Evolutionary conservation across 64 coral and sea anemone genomes (phyloP), one percentile per base, ranked within the genome.

Genomic region (Exaiptasia diaphana): DNA sequence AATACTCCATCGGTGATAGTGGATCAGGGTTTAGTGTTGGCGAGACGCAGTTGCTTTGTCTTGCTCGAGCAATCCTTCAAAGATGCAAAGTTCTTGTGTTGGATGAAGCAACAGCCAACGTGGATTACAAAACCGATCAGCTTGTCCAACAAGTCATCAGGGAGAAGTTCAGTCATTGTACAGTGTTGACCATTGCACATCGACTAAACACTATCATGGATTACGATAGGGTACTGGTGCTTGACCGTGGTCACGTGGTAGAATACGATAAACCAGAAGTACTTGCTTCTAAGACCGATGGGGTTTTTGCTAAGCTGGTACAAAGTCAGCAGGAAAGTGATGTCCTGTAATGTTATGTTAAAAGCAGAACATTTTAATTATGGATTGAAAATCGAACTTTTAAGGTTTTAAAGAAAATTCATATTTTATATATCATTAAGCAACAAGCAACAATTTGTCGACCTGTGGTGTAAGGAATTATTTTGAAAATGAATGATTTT

Each of bases 61-160:
- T 82, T 36, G 78, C 50, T 57, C 74, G 74, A 52, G 74, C 74
- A 3, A 23, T 77, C 3, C 49, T 53, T 2, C 49, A 53, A 53
- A 14, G 49, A 53, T 21, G 49, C 22, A 53, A 53, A 21, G 22
- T 53, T 21, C 49, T 53, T 21, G 49, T 53, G 22, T 21, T 53
- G 49, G 49, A 58, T 26, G 78, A 82, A 48, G 61, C 61, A 64
- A 82, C 78, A 64, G 61, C 78, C 15, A 82, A 82, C 53, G 78
- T 82, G 27, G 78, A 82, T 33, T 82, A 67, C 61, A 28, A 34
- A n/a, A 82, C 78, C 3, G 78, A 82, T 50, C 23, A 50, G 15
- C 8, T 82, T 13, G n/a, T 58, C n/a, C 54, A 58, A 21, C 54
- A 58, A 58, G 54, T 58, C 54, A 58, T 58, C 54, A 58, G 54